These are phyloP conservation scores for Podotricha telesiphe DNA, from an alignment of 2,888 invertebrate species.

Conservation along the genomic window DNA sequence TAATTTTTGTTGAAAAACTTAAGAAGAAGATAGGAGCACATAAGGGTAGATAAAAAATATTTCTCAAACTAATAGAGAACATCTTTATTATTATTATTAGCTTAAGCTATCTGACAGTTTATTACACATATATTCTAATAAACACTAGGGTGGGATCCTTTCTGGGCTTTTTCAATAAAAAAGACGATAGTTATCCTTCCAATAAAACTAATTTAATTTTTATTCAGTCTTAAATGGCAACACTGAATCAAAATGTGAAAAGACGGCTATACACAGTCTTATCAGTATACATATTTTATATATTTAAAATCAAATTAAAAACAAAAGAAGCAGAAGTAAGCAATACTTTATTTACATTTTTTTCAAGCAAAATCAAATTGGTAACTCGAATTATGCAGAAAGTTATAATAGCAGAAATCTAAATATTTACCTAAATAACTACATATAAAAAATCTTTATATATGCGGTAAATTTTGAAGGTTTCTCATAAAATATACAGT, in stretches of 20 bases:
- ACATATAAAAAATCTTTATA: conserved; percentile 52
- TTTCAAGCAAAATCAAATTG: conserved; percentile 66
- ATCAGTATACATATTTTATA: conserved; percentile 30
- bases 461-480: conserved; percentile 71
- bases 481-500: conserved; percentile 74
- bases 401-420: conserved; percentile 52
- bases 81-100: conserved; percentile 69
- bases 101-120: conserved; percentile 59
- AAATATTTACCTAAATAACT: conserved; percentile 52
- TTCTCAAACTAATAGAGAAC: conserved; percentile 55
- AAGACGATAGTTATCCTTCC: conserved; percentile 44
- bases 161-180: conserved; percentile 53
- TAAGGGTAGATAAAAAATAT: conserved; percentile 32
- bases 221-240: conserved; percentile 72
- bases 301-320: conserved; percentile 40
- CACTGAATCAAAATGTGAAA: conserved; percentile 58
- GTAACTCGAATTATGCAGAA: conserved; percentile 78
- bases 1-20: not conserved
- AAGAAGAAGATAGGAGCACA: not conserved
- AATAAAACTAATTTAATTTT: conserved; percentile 48
- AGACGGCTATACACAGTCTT: conserved; percentile 40
- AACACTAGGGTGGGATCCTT: conserved; percentile 73
- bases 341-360: conserved; percentile 69
- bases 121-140: conserved; percentile 57
- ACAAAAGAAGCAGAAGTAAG: conserved; percentile 53